Percentiles rank a stretch among this genome's conserved stretches.
Conservation (phyloP, 2,113 vertebrate genomes). For the Terrapene triunguis region DNA sequence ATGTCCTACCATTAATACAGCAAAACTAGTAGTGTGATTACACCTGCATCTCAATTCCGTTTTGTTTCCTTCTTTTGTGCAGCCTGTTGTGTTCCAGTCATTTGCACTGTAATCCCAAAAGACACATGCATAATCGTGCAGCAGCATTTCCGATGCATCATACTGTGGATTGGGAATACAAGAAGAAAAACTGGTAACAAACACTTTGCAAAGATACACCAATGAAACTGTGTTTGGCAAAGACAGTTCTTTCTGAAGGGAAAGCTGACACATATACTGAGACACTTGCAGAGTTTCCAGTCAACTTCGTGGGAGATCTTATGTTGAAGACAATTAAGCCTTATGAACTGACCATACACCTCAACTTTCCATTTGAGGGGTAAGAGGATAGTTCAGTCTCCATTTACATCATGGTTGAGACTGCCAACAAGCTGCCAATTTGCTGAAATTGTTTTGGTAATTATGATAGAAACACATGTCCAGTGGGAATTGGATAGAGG, state of each 20-base stretch:
- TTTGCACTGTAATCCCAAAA: constrained; percentile 75
- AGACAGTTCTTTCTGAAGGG: background rate
- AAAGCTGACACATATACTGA: background rate
- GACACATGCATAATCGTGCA: constrained; percentile 76
- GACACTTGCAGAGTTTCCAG: background rate
- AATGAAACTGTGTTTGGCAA: rapidly evolving
- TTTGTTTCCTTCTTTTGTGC: constrained; percentile 51
- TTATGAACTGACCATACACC: background rate
- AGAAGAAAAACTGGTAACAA: background rate
- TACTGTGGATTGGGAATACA: constrained; percentile 51
- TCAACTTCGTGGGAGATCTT: background rate
- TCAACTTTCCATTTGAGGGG: background rate
- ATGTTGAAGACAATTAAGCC: background rate
- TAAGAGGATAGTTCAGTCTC: background rate
- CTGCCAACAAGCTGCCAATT: background rate
- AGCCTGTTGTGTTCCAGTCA: constrained; percentile 76
- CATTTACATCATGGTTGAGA: background rate
- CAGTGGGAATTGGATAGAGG: background rate
- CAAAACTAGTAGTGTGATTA: constrained; percentile 83
- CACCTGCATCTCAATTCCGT: constrained; percentile 70
- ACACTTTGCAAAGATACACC: background rate
- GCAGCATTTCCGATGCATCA: background rate
- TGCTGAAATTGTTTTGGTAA: background rate
- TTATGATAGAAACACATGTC: background rate
- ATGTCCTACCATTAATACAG: constrained; percentile 79